Evolutionary conservation across 2,888 invertebrate species (phyloP).

Genomic region (Brachyopa scutellaris): DNA sequence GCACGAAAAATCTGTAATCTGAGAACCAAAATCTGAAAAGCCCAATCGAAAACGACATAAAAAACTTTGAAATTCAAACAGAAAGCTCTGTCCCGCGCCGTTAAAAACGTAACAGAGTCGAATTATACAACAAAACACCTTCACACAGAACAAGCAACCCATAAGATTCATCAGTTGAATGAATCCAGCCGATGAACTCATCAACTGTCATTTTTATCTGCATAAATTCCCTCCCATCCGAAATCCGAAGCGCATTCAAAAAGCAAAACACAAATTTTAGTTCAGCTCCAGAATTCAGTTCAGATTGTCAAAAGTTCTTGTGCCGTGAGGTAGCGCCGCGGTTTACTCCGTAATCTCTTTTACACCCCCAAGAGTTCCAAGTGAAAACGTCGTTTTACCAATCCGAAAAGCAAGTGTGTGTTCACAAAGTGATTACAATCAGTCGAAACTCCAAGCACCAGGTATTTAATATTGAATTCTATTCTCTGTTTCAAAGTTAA

Average conservation of each 20-base stretch:
- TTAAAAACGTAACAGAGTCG: slow-evolving; percentile 14
- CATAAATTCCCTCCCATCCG: slow-evolving; percentile 14
- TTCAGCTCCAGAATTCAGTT: slow-evolving; percentile 20
- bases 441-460: slow-evolving; percentile 1
- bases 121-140: not conserved
- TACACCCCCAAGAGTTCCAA: slow-evolving; percentile 21
- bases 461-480: slow-evolving; percentile 21
- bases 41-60: too few species aligned
- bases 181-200: slow-evolving; percentile 1
- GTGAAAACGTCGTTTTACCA: slow-evolving; percentile 41
- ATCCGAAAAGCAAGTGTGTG: slow-evolving; percentile 3
- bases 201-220: slow-evolving; percentile 51
- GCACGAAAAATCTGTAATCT: too few species aligned
- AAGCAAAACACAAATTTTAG: slow-evolving; percentile 47
- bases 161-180: not conserved
- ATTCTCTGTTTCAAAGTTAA: not conserved
- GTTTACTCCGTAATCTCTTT: not conserved
- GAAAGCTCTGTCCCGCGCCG: not conserved
- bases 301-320: slow-evolving; percentile 63
- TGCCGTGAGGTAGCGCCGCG: slow-evolving; percentile 22
- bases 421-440: not conserved
- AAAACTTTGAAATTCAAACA: not conserved
- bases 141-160: too few species aligned
- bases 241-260: slow-evolving; percentile 29
- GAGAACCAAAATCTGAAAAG: too few species aligned